Evolutionary conservation across 2,888 invertebrate genomes (phyloP), one percentile per base, ranked within the genome.

Genomic region (Archips xylosteana): DNA sequence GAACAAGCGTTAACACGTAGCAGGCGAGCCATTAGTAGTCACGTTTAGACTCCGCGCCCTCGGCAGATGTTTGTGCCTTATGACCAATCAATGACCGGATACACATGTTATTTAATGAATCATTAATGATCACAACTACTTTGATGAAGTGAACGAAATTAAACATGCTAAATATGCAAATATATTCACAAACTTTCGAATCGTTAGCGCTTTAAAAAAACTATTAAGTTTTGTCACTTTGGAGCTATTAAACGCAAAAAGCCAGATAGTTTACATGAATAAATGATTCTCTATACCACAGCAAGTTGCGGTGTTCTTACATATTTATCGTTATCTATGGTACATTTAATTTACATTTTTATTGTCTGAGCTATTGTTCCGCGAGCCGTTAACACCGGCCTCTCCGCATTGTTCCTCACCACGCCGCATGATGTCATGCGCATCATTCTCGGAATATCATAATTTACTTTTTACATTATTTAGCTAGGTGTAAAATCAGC

Each of bases 21-120:
- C 85, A 89, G 86, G 85, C 79, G 76, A 76, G 77, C 83, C 82
- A 86, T 89, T 88, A 86, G 83, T 82, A 83, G 83, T 85, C 89
- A 89, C 87, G 85, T 90, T 89, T 86, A 86, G 87, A 87, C 82
- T 84, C 79, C 81, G 78, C 82, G 82, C 80, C 82, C 84, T 82
- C 82, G 80, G 85, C 86, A 88, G 80, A 88, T 87, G 84, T 87
- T 82, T 83, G 83, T 79, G 79, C 82, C 78, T 83, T 83, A 82
- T 78, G 80, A 82, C 82, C 81, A 83, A 79, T 83, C 78, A 80
- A 80, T 81, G 79, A 75, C 77, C 78, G 81, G 78, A 76, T 76
- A 80, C 84, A 86, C 82, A 77, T 86, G 83, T 84, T 86, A 80
- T 81, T 66, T 81, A 81, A 84, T 84, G 81, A 83, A 72, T 83